Percentiles rank a stretch among this genome's conserved stretches.
phyloP scores from a whole-genome alignment of 2,888 invertebrate species.

The Apamea sordens region DNA sequence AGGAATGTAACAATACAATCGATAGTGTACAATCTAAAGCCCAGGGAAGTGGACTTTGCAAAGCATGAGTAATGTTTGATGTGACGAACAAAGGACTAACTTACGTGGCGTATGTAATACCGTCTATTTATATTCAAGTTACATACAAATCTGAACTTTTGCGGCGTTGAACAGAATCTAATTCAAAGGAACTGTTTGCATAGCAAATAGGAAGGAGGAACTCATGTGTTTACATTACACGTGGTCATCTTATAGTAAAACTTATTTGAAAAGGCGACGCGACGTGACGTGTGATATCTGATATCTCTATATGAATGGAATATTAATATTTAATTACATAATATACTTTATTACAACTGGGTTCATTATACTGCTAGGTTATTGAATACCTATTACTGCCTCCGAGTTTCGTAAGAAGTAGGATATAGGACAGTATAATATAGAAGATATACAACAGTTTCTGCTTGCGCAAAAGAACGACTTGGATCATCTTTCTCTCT shows the following conservation, averaged over 20 bases:
- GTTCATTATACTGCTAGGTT: not conserved
- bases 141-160: conserved; percentile 37
- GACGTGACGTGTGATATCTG: conserved; percentile 18
- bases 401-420: conserved; percentile 1
- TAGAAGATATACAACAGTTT: not conserved
- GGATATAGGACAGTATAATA: too few species aligned
- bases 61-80: conserved; percentile 65
- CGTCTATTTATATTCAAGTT: conserved; percentile 47
- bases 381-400: not conserved
- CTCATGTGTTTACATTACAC: conserved; percentile 11
- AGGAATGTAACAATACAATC: conserved; percentile 38
- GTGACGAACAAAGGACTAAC: conserved; percentile 61
- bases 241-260: conserved; percentile 2
- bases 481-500: not conserved
- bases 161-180: conserved; percentile 27
- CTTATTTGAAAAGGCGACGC: not conserved
- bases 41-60: conserved; percentile 62
- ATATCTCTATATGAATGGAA: conserved; percentile 12
- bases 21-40: conserved; percentile 45
- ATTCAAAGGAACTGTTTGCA: conserved; percentile 9
- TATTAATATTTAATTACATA: conserved; percentile 6
- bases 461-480: not conserved
- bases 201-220: conserved; percentile 43
- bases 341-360: not conserved
- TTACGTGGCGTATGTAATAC: conserved; percentile 23